Percentiles rank a stretch among this genome's conserved stretches.
Evolutionary conservation across 2,797 vertebrate genomes (phyloP).

Genomic region (Lutjanus argentimaculatus): DNA sequence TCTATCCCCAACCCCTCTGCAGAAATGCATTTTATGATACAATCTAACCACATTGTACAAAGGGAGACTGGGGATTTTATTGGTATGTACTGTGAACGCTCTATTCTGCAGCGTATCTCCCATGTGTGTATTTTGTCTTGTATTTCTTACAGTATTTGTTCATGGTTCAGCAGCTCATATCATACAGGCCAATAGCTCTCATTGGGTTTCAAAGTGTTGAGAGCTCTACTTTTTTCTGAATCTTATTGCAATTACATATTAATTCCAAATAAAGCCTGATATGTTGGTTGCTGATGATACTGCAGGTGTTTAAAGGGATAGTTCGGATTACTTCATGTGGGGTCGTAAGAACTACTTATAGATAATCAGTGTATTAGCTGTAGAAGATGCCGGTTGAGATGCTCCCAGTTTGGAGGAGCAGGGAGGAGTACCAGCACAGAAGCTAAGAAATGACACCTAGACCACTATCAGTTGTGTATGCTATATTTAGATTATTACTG

Average conservation of each 20-base stretch:
- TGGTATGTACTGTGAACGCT: conserved; percentile 40
- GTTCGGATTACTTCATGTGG: no score
- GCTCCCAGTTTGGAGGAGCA: no score
- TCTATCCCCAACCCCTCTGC: conserved; percentile 37
- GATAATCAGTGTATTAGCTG: no score
- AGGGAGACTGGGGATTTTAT: conserved; percentile 36
- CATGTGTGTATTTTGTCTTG: conserved; percentile 38
- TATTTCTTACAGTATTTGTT: conserved; percentile 27
- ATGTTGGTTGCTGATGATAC: not conserved
- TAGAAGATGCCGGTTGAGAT: no score
- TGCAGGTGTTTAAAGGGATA: not conserved
- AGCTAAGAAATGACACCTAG: no score
- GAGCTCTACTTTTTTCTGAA: conserved; percentile 6
- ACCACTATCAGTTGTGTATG: no score
- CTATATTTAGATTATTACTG: no score
- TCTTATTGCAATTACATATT: not conserved
- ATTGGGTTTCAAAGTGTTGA: conserved; percentile 14
- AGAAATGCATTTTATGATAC: conserved; percentile 69
- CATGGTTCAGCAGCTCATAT: conserved; percentile 4
- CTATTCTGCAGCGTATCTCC: conserved; percentile 28
- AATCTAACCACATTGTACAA: conserved; percentile 56
- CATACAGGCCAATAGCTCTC: conserved; percentile 8
- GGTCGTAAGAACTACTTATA: no score
- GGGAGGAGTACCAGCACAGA: no score
- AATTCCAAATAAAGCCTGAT: not conserved